Evolutionary conservation across 2,888 invertebrate genomes (phyloP), one percentile per base, ranked within the genome.

Genomic region (Thereva unica): DNA sequence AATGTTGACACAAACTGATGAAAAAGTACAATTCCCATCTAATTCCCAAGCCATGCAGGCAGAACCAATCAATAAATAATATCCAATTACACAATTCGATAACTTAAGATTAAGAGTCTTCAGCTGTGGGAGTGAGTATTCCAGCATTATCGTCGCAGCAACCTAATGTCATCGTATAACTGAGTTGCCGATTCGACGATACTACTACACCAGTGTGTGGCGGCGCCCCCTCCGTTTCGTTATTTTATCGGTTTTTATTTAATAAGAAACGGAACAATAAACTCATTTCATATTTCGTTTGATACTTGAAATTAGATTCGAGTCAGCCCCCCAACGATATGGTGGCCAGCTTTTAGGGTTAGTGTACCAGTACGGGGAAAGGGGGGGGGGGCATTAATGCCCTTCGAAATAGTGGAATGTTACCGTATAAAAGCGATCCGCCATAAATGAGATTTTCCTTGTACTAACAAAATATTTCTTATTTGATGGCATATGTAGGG

Each of bases 231-330:
- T 59, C 59, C 9, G 49, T 37, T 2, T 12, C 10, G 12, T 12
- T 10, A 37, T 34, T 42, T 42, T 38, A n/a, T 10, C 37, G 59
- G 7, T 61, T 49, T 37, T 50, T 47, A 61, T 61, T 49, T 49
- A 61, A 61, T 61, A 49, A 50, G 61, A 50, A 61, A 38, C 49
- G 49, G 52, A 52, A 61, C 55, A 50, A 52, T 55, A 68, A 66
- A 68, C 66, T 68, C 66, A 66, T 68, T 68, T 68, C 65, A 66
- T 63, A 66, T 68, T 68, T 68, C 66, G 66, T 54, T 63, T 68
- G 55, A 53, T 68, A 49, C 53, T 63, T 49, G 56, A 66, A 68
- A 68, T 52, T 53, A 59, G 47, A 49, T 59, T 59, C 38, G 12
- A 12, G 49, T 3, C 59, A 40, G 10, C 59, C 49, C 47, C n/a